Evolutionary conservation across 2,113 vertebrate species (phyloP).

Genomic region (Phoxinus phoxinus): DNA sequence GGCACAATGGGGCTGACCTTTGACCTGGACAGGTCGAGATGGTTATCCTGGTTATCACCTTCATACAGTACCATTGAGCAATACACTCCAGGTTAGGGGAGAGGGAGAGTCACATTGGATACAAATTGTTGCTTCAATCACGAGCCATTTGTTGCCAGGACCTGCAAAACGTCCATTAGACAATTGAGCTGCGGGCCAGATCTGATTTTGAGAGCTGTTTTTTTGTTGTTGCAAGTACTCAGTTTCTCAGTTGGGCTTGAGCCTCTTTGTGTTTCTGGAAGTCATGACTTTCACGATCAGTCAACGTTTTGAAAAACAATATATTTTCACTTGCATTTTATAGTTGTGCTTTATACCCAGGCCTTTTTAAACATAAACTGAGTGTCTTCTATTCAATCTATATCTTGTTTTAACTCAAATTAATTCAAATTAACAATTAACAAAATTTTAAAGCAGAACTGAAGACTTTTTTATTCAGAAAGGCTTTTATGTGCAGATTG

Average conservation of each 20-base stretch:
- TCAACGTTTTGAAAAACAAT: not conserved
- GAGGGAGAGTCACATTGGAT: not conserved
- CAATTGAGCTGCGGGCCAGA: slow-evolving; percentile 12
- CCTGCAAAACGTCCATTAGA: not conserved
- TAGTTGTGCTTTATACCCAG: not conserved
- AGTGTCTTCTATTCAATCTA: not conserved
- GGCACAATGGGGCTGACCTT: not conserved
- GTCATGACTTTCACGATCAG: not conserved
- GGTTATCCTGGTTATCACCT: not conserved
- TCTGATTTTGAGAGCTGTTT: not conserved
- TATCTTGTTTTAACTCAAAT: not conserved
- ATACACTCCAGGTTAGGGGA: not conserved
- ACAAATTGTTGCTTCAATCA: slow-evolving; percentile 18
- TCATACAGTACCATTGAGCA: not conserved
- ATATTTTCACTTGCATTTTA: not conserved
- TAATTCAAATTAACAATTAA: too few relatives aligned
- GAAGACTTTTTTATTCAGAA: too few relatives aligned
- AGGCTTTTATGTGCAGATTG: too few relatives aligned
- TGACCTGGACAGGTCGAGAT: not conserved
- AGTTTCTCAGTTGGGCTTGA: slow-evolving; percentile 4
- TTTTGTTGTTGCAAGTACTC: not conserved
- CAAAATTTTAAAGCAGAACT: too few relatives aligned
- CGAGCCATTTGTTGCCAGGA: not conserved
- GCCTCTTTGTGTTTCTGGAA: slow-evolving; percentile 10
- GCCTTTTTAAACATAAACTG: not conserved